A percentile compares a stretch with the other conserved stretches of the same genome.
Conservation (phyloP, 1,140 invertebrate species). For the Bombus waltoni region DNA sequence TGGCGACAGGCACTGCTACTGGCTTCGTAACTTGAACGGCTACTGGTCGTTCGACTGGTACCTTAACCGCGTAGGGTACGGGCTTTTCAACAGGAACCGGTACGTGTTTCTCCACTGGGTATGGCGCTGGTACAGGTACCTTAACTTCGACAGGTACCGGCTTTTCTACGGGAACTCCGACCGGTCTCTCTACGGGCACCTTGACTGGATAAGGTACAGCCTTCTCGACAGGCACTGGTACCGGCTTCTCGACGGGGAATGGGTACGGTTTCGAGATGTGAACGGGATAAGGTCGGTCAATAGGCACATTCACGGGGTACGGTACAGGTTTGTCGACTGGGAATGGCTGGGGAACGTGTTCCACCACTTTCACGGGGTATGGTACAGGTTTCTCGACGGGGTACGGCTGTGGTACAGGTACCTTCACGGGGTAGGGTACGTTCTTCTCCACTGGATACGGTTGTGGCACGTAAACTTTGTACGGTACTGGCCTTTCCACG, state of each 20-base stretch:
- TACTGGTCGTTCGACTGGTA: slow-evolving; percentile 83
- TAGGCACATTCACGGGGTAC: slow-evolving; percentile 72
- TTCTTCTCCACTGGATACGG: slow-evolving; percentile 80
- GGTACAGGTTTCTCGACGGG: slow-evolving; percentile 80
- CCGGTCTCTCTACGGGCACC: slow-evolving; percentile 77
- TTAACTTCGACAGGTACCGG: slow-evolving; percentile 85
- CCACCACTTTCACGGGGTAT: slow-evolving; percentile 78
- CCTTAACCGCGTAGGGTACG: slow-evolving; percentile 88
- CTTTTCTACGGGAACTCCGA: slow-evolving; percentile 82
- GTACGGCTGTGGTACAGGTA: slow-evolving; percentile 75
- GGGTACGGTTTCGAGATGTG: slow-evolving; percentile 83
- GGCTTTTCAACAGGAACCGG: slow-evolving; percentile 89
- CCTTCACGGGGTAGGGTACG: slow-evolving; percentile 76
- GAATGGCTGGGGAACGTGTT: slow-evolving; percentile 79
- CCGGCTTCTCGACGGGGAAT: slow-evolving; percentile 77
- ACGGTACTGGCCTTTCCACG: slow-evolving; percentile 87
- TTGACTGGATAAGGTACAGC: slow-evolving; percentile 81
- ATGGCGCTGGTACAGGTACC: slow-evolving; percentile 80
- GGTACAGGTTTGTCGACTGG: slow-evolving; percentile 76
- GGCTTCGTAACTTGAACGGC: slow-evolving; percentile 79
- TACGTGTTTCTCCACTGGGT: slow-evolving; percentile 82
- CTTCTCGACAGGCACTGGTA: slow-evolving; percentile 72
- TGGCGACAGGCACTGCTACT: slow-evolving; percentile 82
- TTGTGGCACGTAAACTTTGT: slow-evolving; percentile 86
- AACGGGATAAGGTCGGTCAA: slow-evolving; percentile 77